A percentile compares a stretch with the other conserved stretches of the same genome.
Evolutionary conservation across 2,888 invertebrate species (phyloP).

Genomic region (Dynastes maya): DNA sequence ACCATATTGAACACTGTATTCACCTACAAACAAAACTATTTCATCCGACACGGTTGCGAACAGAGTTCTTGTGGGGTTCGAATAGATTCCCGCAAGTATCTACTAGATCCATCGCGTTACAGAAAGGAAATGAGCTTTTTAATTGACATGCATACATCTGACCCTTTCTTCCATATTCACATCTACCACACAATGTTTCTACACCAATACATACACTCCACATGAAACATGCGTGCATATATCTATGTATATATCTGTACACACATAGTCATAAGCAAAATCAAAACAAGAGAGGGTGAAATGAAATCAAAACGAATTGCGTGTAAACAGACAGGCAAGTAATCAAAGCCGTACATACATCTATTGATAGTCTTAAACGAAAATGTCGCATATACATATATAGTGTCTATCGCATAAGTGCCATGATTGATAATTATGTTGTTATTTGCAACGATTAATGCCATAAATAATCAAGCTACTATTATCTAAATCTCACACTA

Average conservation of each 20-base stretch:
- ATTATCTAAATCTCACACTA: no score
- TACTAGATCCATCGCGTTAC: conserved; percentile 1
- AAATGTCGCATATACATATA: no score
- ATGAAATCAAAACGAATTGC: conserved; percentile 61
- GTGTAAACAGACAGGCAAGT: conserved; percentile 63
- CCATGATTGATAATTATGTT: no score
- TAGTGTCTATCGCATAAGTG: no score
- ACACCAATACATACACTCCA: neutral
- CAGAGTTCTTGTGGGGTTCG: no score
- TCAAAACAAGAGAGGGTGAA: conserved; percentile 51
- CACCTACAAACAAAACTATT: no score
- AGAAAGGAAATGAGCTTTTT: conserved; percentile 52
- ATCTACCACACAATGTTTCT: conserved; percentile 15
- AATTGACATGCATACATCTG: conserved; percentile 49
- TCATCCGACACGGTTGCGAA: no score
- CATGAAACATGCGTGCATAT: neutral
- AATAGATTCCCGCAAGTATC: no score
- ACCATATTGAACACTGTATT: no score
- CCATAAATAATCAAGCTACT: no score
- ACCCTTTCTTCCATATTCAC: conserved; percentile 25
- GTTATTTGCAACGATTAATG: no score
- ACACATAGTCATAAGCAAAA: conserved; percentile 14
- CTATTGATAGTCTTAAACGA: no score
- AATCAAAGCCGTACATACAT: neutral
- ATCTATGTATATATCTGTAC: neutral